These are phyloP conservation scores for Parapsyche elsis DNA, from an alignment of 1,140 invertebrate genomes.

Conservation along the genomic window DNA sequence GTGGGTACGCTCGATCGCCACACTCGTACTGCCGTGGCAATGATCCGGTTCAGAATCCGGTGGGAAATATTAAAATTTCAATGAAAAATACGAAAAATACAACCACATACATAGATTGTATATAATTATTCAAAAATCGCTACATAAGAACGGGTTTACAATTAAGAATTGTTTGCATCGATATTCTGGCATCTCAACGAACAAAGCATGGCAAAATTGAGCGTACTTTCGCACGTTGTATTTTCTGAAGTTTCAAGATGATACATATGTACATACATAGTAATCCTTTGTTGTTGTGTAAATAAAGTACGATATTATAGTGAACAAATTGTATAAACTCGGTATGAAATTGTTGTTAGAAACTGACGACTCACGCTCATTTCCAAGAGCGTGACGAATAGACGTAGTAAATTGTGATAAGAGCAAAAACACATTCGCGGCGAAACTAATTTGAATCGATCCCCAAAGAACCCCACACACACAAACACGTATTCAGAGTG, in stretches of 20 bases:
- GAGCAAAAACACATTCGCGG: slow-evolving; percentile 39
- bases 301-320: not conserved
- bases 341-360: slow-evolving; percentile 10
- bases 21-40: not conserved
- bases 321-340: not conserved
- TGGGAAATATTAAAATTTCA: not conserved
- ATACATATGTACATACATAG: no score
- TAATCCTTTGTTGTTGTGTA: no score
- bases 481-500: not conserved
- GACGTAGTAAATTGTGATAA: slow-evolving; percentile 39
- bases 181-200: no score
- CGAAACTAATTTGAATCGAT: slow-evolving; percentile 39
- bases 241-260: no score
- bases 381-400: slow-evolving; percentile 39
- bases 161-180: no score
- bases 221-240: no score
- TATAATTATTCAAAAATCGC: no score
- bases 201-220: no score
- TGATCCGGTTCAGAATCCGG: not conserved
- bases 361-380: slow-evolving; percentile 30
- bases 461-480: not conserved
- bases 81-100: not conserved
- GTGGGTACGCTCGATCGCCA: not conserved
- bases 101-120: no score
- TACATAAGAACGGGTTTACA: no score